Evolutionary conservation across 1,140 invertebrate species (phyloP).

Genomic region (Bombyx mandarina): DNA sequence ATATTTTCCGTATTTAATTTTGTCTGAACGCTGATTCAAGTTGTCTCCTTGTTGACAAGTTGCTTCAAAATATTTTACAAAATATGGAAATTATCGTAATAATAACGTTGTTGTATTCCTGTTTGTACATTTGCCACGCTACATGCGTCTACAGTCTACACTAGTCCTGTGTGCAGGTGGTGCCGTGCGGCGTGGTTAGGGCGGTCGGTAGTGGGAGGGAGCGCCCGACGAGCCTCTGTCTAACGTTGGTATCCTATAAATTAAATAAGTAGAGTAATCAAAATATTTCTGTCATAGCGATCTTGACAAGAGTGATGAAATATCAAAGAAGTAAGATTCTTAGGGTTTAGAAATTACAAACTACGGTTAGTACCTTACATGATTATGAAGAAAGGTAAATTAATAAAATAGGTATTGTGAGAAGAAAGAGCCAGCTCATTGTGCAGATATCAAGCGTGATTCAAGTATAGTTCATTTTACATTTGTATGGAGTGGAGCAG

Average conservation of each 20-base stretch:
- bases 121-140: no score
- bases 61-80: no score
- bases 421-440: no score
- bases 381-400: background rate
- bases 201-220: slow-evolving; percentile 34
- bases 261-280: no score
- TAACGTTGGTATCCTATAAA: slow-evolving; percentile 60
- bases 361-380: background rate
- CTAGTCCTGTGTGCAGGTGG: background rate
- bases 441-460: no score
- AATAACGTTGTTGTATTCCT: no score
- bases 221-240: slow-evolving; percentile 19
- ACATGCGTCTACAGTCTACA: background rate
- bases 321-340: background rate
- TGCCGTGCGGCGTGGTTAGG: slow-evolving; percentile 36
- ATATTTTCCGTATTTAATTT: no score
- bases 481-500: no score
- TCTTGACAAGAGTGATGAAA: background rate
- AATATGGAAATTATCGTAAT: no score
- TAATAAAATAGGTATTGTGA: background rate
- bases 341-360: background rate
- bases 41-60: no score
- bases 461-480: no score
- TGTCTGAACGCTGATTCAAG: no score
- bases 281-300: background rate